A percentile compares a stretch with the other conserved stretches of the same genome.
phyloP scores from a whole-genome alignment of 2,797 vertebrate species.

The Nannoperca australis region DNA sequence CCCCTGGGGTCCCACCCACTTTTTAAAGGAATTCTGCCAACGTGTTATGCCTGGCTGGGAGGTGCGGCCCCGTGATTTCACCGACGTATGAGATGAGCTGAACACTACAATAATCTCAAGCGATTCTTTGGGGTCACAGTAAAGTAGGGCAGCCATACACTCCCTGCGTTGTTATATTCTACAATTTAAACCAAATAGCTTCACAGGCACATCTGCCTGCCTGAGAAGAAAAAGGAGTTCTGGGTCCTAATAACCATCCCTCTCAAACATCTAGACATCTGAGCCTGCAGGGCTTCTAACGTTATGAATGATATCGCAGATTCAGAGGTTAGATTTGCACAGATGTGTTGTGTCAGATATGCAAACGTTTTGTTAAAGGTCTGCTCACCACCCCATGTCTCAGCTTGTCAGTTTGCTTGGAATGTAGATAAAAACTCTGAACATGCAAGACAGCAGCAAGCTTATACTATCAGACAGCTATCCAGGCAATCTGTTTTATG shows the following conservation, averaged over 20 bases:
- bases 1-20: conserved; percentile 59
- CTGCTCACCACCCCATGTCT: conserved; percentile 22
- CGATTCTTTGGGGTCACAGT: not conserved
- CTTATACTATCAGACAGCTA: not conserved
- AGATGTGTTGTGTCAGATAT: conserved; percentile 4
- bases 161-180: not conserved
- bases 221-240: not conserved
- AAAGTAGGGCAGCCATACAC: fast-evolving
- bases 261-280: not conserved
- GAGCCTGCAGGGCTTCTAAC: not conserved
- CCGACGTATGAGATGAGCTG: conserved; percentile 16
- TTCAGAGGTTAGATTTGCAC: not conserved
- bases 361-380: not conserved
- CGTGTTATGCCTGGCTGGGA: conserved; percentile 78
- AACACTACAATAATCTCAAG: not conserved
- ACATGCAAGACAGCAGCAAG: not conserved
- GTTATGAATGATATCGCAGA: not conserved
- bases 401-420: conserved; percentile 50
- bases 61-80: conserved; percentile 20
- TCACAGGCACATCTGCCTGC: conserved; percentile 11
- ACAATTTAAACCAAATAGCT: not conserved
- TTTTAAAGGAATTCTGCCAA: conserved; percentile 82
- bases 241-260: conserved; percentile 32
- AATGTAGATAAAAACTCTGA: conserved; percentile 30
- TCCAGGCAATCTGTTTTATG: not conserved